A percentile compares a stretch with the other conserved stretches of the same genome.
phyloP scores from a whole-genome alignment of 2,113 vertebrate genomes.

The Hippocampus mohnikei region DNA sequence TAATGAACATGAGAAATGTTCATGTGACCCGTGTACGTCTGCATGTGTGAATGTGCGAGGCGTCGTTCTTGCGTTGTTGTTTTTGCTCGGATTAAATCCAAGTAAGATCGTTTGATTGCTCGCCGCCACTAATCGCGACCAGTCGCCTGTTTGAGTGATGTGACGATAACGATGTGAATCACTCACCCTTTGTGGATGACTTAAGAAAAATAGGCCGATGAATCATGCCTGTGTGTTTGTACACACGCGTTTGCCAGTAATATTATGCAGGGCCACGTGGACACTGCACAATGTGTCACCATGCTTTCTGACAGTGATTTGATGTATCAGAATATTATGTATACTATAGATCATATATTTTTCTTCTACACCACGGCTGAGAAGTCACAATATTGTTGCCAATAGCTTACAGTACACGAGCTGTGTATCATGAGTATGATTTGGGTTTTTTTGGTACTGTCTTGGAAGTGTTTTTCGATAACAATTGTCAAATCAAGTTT shows the following conservation, averaged over 20 bases:
- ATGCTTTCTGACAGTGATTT: not conserved
- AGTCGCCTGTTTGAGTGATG: not conserved
- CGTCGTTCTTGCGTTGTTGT: constrained; percentile 10
- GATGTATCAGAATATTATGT: not conserved
- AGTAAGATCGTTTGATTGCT: not conserved
- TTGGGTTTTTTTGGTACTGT: not conserved
- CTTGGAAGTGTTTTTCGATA: not conserved
- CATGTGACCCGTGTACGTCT: not conserved
- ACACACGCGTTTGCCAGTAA: not conserved
- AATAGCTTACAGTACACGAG: not conserved
- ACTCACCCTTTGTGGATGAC: constrained; percentile 1
- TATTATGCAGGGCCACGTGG: not conserved
- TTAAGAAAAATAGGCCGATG: not conserved
- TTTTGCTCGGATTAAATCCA: constrained; percentile 18
- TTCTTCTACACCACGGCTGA: not conserved
- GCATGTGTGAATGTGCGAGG: not conserved
- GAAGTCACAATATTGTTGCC: not conserved
- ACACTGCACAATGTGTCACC: not conserved
- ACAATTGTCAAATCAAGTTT: not conserved
- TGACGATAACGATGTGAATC: not conserved
- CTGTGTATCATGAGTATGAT: too few relatives aligned
- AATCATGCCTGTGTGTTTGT: not conserved
- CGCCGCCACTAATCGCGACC: not conserved
- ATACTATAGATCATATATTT: not conserved
- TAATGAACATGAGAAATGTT: constrained; percentile 9